These are phyloP conservation scores for Platysternon megacephalum DNA, from an alignment of 2,113 vertebrate species.

Conservation along the genomic window DNA sequence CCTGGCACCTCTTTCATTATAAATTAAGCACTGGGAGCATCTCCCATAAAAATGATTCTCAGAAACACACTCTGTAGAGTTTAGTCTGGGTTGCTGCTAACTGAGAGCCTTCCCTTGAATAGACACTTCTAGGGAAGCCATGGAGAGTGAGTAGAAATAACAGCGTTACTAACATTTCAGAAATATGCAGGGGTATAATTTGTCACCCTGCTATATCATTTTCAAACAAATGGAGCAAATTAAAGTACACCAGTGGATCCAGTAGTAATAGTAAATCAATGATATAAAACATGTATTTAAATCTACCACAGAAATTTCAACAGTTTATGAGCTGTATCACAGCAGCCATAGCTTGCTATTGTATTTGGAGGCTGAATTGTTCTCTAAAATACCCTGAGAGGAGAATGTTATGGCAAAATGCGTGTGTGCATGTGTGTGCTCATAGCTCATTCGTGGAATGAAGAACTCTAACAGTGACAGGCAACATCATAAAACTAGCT, in stretches of 20 bases:
- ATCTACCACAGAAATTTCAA: background rate
- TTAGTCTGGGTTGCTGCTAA: rapidly evolving
- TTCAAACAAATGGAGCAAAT: slow-evolving; percentile 26
- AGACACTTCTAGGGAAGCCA: slow-evolving; percentile 11
- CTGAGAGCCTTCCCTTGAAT: background rate
- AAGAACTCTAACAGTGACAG: background rate
- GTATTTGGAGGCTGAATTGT: background rate
- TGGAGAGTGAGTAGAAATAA: background rate
- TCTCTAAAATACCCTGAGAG: background rate
- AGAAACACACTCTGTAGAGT: background rate
- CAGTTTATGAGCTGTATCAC: background rate
- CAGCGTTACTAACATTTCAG: background rate
- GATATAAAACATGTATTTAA: slow-evolving; percentile 6
- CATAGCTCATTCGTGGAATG: background rate
- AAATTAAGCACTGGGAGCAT: background rate
- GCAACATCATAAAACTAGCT: background rate
- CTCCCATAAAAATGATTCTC: background rate
- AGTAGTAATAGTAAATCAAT: slow-evolving; percentile 1
- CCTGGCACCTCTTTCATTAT: background rate
- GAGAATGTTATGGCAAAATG: background rate
- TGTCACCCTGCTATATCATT: background rate
- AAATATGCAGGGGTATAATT: background rate
- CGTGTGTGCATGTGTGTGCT: background rate
- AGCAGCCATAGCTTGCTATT: background rate
- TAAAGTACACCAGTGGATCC: background rate